These are phyloP conservation scores for Leptodactylus fallax DNA, from an alignment of 2,797 vertebrate genomes.

Conservation along the genomic window DNA sequence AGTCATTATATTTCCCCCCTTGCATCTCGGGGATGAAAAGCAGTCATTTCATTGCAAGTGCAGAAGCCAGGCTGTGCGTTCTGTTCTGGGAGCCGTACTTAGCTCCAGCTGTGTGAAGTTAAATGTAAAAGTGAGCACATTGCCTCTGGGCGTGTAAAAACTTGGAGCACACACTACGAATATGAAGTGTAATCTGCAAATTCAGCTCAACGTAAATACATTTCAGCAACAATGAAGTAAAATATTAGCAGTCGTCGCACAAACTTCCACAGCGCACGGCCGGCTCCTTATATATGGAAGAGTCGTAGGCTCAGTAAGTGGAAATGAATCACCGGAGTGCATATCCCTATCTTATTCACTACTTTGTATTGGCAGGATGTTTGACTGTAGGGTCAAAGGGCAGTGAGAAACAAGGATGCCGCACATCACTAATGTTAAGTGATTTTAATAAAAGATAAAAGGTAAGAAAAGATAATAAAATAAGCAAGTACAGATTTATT, in stretches of 20 bases:
- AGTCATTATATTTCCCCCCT: constrained; percentile 53
- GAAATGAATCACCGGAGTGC: background rate
- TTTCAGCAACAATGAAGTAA: constrained; percentile 32
- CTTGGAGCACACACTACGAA: constrained; percentile 47
- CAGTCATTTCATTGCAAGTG: constrained; percentile 43
- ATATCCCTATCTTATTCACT: background rate
- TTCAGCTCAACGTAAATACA: constrained; percentile 54
- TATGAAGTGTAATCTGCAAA: constrained; percentile 55
- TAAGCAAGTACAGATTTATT: too few species aligned
- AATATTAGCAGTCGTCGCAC: constrained; percentile 32
- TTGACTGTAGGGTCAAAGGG: too few species aligned
- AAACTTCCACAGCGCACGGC: background rate
- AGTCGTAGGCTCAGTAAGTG: background rate
- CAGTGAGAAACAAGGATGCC: too few species aligned
- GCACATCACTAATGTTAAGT: too few species aligned
- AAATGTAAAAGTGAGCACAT: constrained; percentile 61
- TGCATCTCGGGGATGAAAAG: constrained; percentile 58
- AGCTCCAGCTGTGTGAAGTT: constrained; percentile 62
- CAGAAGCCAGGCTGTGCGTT: constrained; percentile 41
- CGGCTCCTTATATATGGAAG: too few species aligned
- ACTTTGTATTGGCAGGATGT: background rate
- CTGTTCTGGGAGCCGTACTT: constrained; percentile 47
- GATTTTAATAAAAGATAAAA: too few species aligned
- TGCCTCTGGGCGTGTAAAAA: constrained; percentile 60
- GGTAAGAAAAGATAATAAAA: too few species aligned